These are phyloP conservation scores for Caenorhabditis sp. DNA, from an alignment of 2,888 invertebrate genomes.

Conservation along the genomic window DNA sequence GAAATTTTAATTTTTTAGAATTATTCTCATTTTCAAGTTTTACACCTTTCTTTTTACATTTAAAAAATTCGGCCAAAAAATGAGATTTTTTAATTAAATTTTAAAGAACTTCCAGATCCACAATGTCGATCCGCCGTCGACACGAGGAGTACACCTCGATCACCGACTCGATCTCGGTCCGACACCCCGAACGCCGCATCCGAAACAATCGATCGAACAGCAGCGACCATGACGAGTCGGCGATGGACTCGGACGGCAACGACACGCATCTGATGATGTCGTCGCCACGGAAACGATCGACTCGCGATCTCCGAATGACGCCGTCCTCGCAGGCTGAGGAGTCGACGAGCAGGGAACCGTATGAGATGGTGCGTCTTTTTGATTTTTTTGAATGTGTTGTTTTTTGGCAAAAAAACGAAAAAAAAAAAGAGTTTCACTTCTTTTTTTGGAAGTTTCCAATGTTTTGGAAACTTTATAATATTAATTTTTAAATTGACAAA, in stretches of 20 bases:
- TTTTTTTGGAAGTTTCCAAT: no score
- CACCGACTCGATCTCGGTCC: conserved; percentile 78
- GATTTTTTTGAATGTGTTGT: background rate
- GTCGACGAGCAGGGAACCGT: conserved; percentile 18
- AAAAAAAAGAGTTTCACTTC: no score
- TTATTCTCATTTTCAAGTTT: background rate
- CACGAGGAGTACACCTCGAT: conserved; percentile 82
- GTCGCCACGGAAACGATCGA: conserved; percentile 46
- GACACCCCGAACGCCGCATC: conserved; percentile 55
- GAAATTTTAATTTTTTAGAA: no score
- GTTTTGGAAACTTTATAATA: no score
- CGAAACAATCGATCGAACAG: conserved; percentile 65
- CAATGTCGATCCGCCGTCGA: conserved; percentile 67
- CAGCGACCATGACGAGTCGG: conserved; percentile 54
- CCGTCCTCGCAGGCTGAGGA: conserved; percentile 27
- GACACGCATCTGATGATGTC: conserved; percentile 20
- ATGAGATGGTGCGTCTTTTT: conserved; percentile 27
- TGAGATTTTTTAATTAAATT: background rate
- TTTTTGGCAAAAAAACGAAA: background rate
- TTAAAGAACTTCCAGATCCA: conserved; percentile 28
- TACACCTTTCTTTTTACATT: background rate
- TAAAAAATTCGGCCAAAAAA: background rate
- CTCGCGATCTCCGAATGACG: conserved; percentile 41
- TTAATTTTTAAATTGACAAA: no score
- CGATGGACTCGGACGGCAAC: conserved; percentile 39